These are phyloP conservation scores for Microtus montanus DNA, from an alignment of 2,113 vertebrate genomes.

Conservation along the genomic window DNA sequence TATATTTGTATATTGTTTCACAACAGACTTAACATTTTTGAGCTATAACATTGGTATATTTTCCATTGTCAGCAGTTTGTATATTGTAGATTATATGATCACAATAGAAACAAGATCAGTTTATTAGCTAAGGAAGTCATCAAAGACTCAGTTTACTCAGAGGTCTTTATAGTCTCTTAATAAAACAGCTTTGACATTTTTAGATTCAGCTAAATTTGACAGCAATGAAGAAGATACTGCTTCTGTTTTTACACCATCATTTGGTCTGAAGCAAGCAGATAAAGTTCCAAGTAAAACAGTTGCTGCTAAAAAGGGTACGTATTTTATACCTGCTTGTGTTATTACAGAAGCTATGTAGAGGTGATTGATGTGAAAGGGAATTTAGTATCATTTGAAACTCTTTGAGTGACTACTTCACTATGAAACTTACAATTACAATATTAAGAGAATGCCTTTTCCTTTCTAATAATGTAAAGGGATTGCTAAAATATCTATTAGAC, in stretches of 20 bases:
- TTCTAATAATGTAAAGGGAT: constrained; percentile 27
- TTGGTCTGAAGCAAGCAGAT: constrained; percentile 91
- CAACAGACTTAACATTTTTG: constrained; percentile 53
- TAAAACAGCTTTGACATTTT: constrained; percentile 73
- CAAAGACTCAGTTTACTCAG: constrained; percentile 63
- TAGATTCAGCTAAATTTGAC: constrained; percentile 93
- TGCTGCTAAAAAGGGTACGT: constrained; percentile 92
- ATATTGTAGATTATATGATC: constrained; percentile 57
- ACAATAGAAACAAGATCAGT: constrained; percentile 63
- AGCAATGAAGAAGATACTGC: constrained; percentile 91
- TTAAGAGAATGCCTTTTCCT: not conserved
- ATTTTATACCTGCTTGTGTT: constrained; percentile 38
- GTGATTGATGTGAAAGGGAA: not conserved
- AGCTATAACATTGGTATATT: constrained; percentile 48
- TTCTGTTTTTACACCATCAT: constrained; percentile 91
- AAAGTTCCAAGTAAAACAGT: constrained; percentile 88
- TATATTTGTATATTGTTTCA: constrained; percentile 38
- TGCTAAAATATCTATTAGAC: not conserved
- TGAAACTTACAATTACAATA: not conserved
- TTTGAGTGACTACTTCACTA: not conserved
- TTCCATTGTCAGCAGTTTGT: constrained; percentile 63
- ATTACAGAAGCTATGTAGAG: not conserved
- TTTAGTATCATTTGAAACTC: constrained; percentile 29
- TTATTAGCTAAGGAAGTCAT: constrained; percentile 65
- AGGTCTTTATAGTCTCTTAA: constrained; percentile 63